These are phyloP conservation scores for Macrochelys suwanniensis DNA, from an alignment of 2,797 vertebrate species.

Conservation along the genomic window DNA sequence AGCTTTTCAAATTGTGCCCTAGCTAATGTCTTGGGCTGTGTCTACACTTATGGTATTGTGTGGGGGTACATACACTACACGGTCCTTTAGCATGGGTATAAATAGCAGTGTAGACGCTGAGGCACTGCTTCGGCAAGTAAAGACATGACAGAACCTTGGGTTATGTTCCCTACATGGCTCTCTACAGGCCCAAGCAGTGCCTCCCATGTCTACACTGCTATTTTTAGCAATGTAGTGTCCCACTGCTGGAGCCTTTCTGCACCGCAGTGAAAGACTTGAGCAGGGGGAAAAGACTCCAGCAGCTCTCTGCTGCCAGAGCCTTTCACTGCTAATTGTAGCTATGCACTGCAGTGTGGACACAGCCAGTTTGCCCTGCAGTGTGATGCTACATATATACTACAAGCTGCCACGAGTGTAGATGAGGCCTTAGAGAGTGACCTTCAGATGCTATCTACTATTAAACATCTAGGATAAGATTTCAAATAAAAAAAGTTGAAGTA, in stretches of 20 bases:
- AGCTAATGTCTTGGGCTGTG: not conserved
- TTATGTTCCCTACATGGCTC: not conserved
- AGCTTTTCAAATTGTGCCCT: not conserved
- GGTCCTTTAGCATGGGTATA: not conserved
- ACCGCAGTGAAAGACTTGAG: not conserved
- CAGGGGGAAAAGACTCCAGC: not conserved
- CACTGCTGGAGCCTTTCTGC: not conserved
- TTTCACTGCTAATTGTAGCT: not conserved
- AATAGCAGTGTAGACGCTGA: not conserved
- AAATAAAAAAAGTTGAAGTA: not conserved
- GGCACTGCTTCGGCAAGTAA: not conserved
- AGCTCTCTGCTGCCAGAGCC: not conserved
- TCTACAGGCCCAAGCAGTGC: not conserved
- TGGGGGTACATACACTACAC: not conserved
- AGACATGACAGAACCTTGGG: not conserved
- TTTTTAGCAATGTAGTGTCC: not conserved
- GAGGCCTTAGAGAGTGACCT: not conserved
- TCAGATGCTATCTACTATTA: not conserved
- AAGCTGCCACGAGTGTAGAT: not conserved
- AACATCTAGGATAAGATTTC: not conserved
- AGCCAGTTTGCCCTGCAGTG: not conserved
- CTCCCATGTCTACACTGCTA: not conserved
- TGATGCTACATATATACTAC: not conserved
- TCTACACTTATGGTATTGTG: not conserved
- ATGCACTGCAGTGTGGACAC: not conserved